Conservation (phyloP, 2,113 vertebrate species). For the pig (Sus scrofa) region T2T-Sscrofa CM000823.6:15770001-15770500, state of each 20-base stretch:
- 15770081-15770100: neutral
- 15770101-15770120: slow-evolving; percentile 37
- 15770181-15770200: slow-evolving; percentile 21
- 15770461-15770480: neutral
- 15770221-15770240: neutral
- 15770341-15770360: neutral
- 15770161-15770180: neutral
- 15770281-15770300: neutral
- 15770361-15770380: neutral
- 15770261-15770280: neutral
- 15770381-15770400: neutral
- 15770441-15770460: neutral
- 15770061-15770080: neutral
- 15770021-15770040: neutral
- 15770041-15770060: slow-evolving; percentile 16
- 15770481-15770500: neutral
- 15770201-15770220: neutral
- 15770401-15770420: neutral
- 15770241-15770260: neutral
- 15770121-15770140: neutral
- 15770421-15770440: neutral
- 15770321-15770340: neutral
- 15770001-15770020: neutral
- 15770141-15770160: neutral
- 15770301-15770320: neutral